Evolutionary conservation across 2,888 invertebrate species (phyloP).

Genomic region (Ormyrus pomaceus): DNA sequence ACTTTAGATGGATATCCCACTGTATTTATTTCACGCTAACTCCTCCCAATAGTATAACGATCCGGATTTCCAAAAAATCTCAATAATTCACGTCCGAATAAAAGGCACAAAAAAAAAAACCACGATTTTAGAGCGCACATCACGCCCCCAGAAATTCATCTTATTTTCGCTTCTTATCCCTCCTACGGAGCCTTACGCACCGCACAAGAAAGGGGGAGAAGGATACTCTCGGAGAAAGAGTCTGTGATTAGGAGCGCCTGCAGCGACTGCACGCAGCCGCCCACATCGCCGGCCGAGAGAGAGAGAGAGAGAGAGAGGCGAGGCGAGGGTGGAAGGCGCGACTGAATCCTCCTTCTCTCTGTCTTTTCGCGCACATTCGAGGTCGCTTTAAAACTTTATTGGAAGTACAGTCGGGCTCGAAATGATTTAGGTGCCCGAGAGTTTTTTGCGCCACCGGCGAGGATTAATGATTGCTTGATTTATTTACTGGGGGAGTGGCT

Average conservation of each 20-base stretch:
- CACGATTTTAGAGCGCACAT: background rate
- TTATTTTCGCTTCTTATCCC: background rate
- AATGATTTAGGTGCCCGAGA: no score
- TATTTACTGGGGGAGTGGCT: no score
- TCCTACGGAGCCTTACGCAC: conserved; percentile 44
- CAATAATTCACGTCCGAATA: no score
- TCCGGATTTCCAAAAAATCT: no score
- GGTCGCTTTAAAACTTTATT: conserved; percentile 9
- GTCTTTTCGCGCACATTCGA: background rate
- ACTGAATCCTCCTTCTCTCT: background rate
- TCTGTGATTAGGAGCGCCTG: conserved; percentile 72
- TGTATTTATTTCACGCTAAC: no score
- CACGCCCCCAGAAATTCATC: conserved; percentile 11
- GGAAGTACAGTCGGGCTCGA: background rate
- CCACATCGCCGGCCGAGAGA: conserved; percentile 64
- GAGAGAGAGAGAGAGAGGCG: conserved; percentile 50
- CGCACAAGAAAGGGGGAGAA: conserved; percentile 43
- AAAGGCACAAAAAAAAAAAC: background rate
- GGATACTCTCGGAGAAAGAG: conserved; percentile 59
- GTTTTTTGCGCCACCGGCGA: no score
- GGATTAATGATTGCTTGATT: no score
- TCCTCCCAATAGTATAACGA: no score
- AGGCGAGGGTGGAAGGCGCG: background rate
- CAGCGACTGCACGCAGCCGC: conserved; percentile 68
- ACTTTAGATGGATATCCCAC: no score